phyloP scores from a whole-genome alignment of 30 jellyfish, hydroid and myxozoan genomes.

The Pelagia noctiluca region DNA sequence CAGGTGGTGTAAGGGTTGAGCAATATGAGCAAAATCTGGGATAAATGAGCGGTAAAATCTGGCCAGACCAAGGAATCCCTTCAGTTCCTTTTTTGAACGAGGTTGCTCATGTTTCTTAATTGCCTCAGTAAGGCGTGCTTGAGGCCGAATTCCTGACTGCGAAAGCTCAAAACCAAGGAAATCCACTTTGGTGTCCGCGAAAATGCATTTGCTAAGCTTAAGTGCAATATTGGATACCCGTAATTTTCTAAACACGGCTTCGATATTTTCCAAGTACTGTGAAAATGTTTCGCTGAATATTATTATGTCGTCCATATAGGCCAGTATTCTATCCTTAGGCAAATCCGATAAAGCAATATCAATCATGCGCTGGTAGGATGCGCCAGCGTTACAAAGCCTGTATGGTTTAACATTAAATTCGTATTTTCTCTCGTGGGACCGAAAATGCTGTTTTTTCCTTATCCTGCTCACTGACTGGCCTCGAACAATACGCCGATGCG shows the following conservation, averaged over 20 bases:
- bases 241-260: neutral
- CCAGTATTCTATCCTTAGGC: slow-evolving; percentile 67
- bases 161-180: slow-evolving; percentile 9
- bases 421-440: slow-evolving; percentile 44
- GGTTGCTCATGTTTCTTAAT: slow-evolving; percentile 10
- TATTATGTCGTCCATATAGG: slow-evolving; percentile 59
- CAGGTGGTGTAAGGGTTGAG: neutral
- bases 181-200: slow-evolving; percentile 3
- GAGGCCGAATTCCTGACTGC: slow-evolving; percentile 8
- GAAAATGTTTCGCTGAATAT: slow-evolving; percentile 53
- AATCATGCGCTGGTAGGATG: slow-evolving; percentile 62
- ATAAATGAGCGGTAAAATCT: neutral
- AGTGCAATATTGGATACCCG: neutral
- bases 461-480: slow-evolving; percentile 35
- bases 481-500: slow-evolving; percentile 46
- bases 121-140: slow-evolving; percentile 19
- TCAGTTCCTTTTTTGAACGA: slow-evolving; percentile 7
- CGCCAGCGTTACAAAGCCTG: slow-evolving; percentile 64
- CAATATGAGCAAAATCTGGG: neutral
- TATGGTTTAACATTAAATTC: slow-evolving; percentile 60
- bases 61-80: slow-evolving; percentile 27
- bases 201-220: slow-evolving; percentile 4
- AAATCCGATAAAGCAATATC: slow-evolving; percentile 55
- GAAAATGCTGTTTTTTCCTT: slow-evolving; percentile 58
- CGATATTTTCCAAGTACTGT: slow-evolving; percentile 6